Conservation (phyloP, 2,113 vertebrate species). For the Globicephala melas region DNA sequence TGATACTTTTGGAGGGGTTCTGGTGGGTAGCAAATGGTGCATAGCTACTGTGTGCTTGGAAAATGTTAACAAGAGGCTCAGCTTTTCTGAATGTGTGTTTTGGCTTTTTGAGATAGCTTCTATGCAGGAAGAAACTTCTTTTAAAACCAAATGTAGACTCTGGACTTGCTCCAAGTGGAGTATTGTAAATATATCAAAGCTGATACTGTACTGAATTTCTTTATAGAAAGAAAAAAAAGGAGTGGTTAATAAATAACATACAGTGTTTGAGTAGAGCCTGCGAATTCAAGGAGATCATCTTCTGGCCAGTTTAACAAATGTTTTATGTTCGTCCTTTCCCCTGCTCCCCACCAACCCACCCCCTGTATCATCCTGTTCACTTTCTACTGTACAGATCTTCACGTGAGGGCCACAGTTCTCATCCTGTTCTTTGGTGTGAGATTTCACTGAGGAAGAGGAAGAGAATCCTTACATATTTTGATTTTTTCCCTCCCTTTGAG, state of each 20-base stretch:
- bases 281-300: not conserved
- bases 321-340: not conserved
- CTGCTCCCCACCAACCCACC: too few relatives aligned
- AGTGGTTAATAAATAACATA: not conserved
- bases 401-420: not conserved
- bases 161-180: constrained; percentile 74
- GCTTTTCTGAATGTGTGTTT: constrained; percentile 57
- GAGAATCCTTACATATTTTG: not conserved
- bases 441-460: not conserved
- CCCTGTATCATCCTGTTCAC: not conserved
- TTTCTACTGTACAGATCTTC: not conserved
- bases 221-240: constrained; percentile 40
- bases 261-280: not conserved
- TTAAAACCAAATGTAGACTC: constrained; percentile 70
- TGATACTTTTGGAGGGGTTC: constrained; percentile 66
- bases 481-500: not conserved
- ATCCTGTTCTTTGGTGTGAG: not conserved
- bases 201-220: constrained; percentile 39
- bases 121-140: constrained; percentile 71
- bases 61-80: constrained; percentile 75
- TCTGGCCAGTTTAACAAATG: not conserved
- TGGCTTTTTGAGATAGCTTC: constrained; percentile 65
- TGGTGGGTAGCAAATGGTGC: constrained; percentile 76
- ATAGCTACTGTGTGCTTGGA: constrained; percentile 72
- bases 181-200: constrained; percentile 51